Conservation (phyloP, 1,140 invertebrate species). For the Philaenus spumarius region DNA sequence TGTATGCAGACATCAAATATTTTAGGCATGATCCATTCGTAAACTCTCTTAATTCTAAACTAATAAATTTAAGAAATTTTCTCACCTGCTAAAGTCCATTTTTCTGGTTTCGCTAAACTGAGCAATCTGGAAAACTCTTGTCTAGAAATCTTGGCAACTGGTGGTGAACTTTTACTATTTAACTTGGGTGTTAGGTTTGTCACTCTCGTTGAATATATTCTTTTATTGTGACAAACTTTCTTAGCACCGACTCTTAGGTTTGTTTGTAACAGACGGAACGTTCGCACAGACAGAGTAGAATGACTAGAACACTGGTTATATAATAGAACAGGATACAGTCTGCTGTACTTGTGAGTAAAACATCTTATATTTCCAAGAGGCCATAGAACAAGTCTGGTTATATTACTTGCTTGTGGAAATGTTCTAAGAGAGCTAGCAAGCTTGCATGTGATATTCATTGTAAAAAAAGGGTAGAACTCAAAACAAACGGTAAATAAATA, state of each 20-base stretch:
- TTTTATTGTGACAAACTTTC: background rate
- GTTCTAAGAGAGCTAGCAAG: too few species aligned
- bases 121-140: conserved; percentile 53
- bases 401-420: too few species aligned
- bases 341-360: background rate
- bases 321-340: background rate
- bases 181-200: background rate
- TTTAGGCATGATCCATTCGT: too few species aligned
- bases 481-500: too few species aligned
- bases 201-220: background rate
- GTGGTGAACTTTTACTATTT: background rate
- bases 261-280: background rate
- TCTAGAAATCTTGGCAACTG: conserved; percentile 3
- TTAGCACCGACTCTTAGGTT: background rate
- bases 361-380: background rate
- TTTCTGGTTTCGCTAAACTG: conserved; percentile 58
- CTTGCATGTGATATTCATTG: too few species aligned
- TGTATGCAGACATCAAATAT: background rate
- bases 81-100: conserved; percentile 57
- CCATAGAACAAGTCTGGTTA: background rate
- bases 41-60: too few species aligned
- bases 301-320: conserved; percentile 8
- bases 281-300: background rate
- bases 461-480: too few species aligned
- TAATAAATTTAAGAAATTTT: conserved; percentile 3